These are phyloP conservation scores for Damaliscus lunatus DNA, from an alignment of 2,113 vertebrate species.

Conservation along the genomic window DNA sequence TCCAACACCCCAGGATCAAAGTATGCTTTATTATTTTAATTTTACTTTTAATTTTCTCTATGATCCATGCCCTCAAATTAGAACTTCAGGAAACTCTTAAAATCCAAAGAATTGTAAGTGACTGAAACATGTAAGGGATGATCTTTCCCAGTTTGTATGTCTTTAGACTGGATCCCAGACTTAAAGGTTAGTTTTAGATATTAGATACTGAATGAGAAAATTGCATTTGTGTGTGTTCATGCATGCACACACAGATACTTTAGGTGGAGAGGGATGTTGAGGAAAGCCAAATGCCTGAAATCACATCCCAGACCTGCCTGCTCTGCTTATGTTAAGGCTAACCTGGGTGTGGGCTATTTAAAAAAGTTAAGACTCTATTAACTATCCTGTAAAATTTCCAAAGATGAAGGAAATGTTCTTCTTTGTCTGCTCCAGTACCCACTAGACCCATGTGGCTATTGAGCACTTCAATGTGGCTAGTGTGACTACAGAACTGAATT, in stretches of 20 bases:
- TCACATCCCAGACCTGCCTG: neutral
- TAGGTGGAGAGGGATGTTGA: neutral
- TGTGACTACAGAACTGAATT: neutral
- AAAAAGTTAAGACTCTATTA: neutral
- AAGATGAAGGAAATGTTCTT: neutral
- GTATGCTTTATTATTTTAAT: conserved; percentile 11
- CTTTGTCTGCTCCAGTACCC: neutral
- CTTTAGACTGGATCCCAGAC: neutral
- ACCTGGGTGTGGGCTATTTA: neutral
- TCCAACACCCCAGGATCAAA: neutral
- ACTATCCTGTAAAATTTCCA: neutral
- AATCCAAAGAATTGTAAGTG: neutral
- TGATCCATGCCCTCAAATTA: neutral
- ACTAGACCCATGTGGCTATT: neutral
- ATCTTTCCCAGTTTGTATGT: neutral
- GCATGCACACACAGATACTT: neutral
- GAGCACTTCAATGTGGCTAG: neutral
- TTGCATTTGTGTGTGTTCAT: neutral
- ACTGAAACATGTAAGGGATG: neutral
- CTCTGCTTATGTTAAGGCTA: neutral
- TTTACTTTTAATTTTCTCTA: conserved; percentile 2
- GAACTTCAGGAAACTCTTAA: neutral
- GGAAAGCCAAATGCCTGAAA: neutral
- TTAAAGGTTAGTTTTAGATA: neutral
- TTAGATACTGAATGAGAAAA: neutral